phyloP scores from a whole-genome alignment of 2,797 vertebrate genomes.

The Dermochelys coriacea region DNA sequence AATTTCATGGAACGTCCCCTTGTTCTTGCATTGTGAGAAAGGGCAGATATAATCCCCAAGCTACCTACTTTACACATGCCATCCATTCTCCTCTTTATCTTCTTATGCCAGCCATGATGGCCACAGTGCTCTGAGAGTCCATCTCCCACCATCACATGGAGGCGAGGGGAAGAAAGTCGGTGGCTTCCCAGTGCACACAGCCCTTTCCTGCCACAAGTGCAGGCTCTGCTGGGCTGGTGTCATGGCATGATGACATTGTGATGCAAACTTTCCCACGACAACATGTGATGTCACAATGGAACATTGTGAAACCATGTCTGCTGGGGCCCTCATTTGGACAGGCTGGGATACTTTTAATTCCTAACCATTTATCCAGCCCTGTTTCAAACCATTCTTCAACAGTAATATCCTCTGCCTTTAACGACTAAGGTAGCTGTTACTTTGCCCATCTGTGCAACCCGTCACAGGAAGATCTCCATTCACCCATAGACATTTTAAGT shows the following conservation, averaged over 20 bases:
- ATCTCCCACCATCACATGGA: not conserved
- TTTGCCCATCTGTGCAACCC: not conserved
- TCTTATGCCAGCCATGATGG: not conserved
- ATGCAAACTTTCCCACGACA: not conserved
- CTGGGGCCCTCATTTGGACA: not conserved
- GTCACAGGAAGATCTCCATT: not conserved
- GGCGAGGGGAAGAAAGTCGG: not conserved
- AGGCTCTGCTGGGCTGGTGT: not conserved
- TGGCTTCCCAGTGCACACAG: not conserved
- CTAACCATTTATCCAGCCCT: not conserved
- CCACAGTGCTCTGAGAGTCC: not conserved
- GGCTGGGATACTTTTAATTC: not conserved
- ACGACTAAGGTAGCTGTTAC: not conserved
- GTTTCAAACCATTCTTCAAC: not conserved
- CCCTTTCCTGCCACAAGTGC: not conserved
- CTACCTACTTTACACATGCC: not conserved
- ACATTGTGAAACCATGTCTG: not conserved
- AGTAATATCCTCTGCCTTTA: not conserved
- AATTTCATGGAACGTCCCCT: not conserved
- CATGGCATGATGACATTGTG: not conserved
- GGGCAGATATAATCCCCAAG: not conserved
- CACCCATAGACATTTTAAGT: not conserved
- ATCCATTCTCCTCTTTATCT: not conserved
- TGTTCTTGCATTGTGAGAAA: not conserved
- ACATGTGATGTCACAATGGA: not conserved